Percentiles rank a stretch among this genome's conserved stretches.
Conservation (phyloP, 2,888 invertebrate genomes). For the Xylota sylvarum region DNA sequence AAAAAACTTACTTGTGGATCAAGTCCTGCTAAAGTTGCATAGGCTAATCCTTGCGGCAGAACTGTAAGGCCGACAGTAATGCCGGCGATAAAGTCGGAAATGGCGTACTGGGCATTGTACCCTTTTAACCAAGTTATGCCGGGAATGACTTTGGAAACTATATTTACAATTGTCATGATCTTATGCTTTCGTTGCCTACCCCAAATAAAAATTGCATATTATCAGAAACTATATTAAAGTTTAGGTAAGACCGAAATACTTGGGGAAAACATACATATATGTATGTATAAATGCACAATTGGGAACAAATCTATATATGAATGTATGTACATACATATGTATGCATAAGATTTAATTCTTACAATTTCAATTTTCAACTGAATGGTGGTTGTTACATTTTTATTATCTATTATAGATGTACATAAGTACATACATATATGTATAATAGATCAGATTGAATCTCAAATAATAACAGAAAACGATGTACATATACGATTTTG, state of each 20-base stretch:
- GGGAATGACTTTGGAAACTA: conserved; percentile 80
- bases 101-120: conserved; percentile 90
- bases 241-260: not conserved
- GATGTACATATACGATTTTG: too few relatives aligned
- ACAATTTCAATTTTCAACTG: too few relatives aligned
- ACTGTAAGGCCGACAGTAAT: conserved; percentile 96
- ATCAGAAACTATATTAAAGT: not conserved
- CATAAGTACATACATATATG: too few relatives aligned
- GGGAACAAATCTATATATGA: not conserved
- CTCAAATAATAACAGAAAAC: too few relatives aligned
- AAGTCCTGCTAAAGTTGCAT: conserved; percentile 94
- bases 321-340: not conserved
- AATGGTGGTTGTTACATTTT: too few relatives aligned
- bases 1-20: conserved; percentile 89
- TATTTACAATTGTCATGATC: conserved; percentile 77
- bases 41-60: conserved; percentile 96
- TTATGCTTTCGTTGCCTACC: not conserved
- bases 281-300: not conserved
- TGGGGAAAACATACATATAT: not conserved
- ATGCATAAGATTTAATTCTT: too few relatives aligned
- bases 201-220: not conserved
- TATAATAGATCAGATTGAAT: too few relatives aligned
- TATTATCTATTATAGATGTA: too few relatives aligned
- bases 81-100: conserved; percentile 95
- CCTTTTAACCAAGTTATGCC: conserved; percentile 90